Base-by-base conservation (phyloP, 1,140 invertebrate species). In the Drosophila miranda region DNA sequence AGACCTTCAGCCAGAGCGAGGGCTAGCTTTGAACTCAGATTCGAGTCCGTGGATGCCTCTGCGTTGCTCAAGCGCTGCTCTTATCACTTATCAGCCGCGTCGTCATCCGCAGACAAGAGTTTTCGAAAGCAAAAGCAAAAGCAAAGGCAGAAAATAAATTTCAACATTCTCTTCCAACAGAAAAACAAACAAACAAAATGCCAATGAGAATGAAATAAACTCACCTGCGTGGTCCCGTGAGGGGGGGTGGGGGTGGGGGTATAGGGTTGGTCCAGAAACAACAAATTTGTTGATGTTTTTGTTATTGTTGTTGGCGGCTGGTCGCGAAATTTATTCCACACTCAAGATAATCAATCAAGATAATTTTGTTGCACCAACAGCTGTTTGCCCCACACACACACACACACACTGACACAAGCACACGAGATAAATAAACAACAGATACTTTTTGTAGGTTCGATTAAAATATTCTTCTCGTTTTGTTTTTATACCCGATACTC, bases 371-470 rank as follows among this genome's bases (percentile, higher is more conserved):
- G 60, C 62, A 68, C 60, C 67, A 80, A 86, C 81, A 84, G 81
- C 82, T 84, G 81, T 84, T 84, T 72, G 55, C 76, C 62, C 71
- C 59, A 75, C 70, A 46, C 64, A 71, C 56, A 63, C 50, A 52
- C 44, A 58, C 53, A 68, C 28, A 64, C 59, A 75, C 70, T n/a
- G n/a, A 46, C 70, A 71, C 56, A 63, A 46, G 50, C 44, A 58
- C 56, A 68, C 34, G 61, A 83, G 66, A 80, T 80, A 76, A 84
- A 83, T 73, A 83, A 83, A 83, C 67, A 80, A 71, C 52, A 68
- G 62, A 83, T 73, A 61, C 62, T 30, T 30, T 30, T 9, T 30
- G 8, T 9, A 8, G 28, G 28, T 60, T 28, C 53, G 23, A 52
- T 60, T 46, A 52, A 60, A 69, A 74, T 55, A 30, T 67, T 34